Conservation (phyloP, 2,113 vertebrate species). For the Synchiropus splendidus region DNA sequence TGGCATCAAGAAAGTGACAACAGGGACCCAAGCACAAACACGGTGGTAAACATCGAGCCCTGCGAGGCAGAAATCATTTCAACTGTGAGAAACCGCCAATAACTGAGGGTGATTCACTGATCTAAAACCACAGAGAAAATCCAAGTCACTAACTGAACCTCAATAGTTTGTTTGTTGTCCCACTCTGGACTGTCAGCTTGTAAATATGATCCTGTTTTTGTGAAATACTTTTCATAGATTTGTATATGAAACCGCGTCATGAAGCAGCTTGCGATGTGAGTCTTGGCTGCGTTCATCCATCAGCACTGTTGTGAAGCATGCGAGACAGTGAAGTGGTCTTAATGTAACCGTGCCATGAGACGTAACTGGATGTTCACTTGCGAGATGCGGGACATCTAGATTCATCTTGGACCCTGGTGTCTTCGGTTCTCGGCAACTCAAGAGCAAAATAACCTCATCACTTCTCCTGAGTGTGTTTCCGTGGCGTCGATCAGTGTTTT, state of each 20-base stretch:
- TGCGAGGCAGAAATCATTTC: slow-evolving; percentile 1
- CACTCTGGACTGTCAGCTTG: slow-evolving; percentile 9
- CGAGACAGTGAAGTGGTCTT: slow-evolving; percentile 15
- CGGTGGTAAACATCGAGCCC: background rate
- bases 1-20: no score
- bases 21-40: background rate
- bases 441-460: slow-evolving; percentile 5
- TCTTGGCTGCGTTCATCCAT: slow-evolving; percentile 7
- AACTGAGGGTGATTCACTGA: slow-evolving; percentile 1
- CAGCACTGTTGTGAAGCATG: slow-evolving; percentile 42
- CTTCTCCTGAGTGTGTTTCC: slow-evolving; percentile 26
- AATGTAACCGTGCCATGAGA: slow-evolving; percentile 14
- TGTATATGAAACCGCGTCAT: slow-evolving; percentile 8
- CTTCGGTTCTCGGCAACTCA: no score
- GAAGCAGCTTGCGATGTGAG: slow-evolving; percentile 12
- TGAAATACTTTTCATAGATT: slow-evolving; percentile 3
- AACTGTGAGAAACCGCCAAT: slow-evolving; percentile 4
- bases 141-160: slow-evolving; percentile 5
- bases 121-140: slow-evolving; percentile 5
- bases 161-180: slow-evolving; percentile 3
- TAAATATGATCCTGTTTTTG: slow-evolving; percentile 30
- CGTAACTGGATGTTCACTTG: no score
- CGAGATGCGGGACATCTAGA: no score
- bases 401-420: no score
- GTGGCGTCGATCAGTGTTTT: slow-evolving; percentile 36